A percentile compares a stretch with the other conserved stretches of the same genome.
phyloP scores from a whole-genome alignment of 1,140 invertebrate species.

The Triops cancriformis region DNA sequence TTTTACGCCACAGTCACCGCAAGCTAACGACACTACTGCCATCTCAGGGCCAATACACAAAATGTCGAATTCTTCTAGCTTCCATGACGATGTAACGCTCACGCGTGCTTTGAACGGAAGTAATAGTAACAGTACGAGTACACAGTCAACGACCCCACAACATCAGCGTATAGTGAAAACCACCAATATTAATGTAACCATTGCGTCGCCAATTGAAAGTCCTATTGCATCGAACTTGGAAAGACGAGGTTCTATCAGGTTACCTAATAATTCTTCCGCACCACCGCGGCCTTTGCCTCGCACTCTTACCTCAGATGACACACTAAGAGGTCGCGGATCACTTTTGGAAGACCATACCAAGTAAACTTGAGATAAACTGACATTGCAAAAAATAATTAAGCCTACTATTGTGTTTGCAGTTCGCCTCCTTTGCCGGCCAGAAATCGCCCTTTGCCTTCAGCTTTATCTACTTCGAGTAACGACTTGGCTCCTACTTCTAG shows the following conservation, averaged over 20 bases:
- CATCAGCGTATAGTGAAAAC: conserved; percentile 18
- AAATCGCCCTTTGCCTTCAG: neutral
- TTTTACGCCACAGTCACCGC: conserved; percentile 15
- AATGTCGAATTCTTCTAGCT: neutral
- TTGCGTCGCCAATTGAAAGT: neutral
- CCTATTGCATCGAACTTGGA: conserved; percentile 3
- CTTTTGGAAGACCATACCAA: neutral
- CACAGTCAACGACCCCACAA: neutral
- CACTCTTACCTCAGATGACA: conserved; percentile 16
- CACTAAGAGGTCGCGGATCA: neutral
- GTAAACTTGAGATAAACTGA: neutral
- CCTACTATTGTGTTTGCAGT: neutral
- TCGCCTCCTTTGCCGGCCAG: conserved; percentile 24
- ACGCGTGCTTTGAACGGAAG: neutral
- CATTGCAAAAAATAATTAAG: neutral
- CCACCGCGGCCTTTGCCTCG: conserved; percentile 27
- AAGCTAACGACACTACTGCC: conserved; percentile 12
- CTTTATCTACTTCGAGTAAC: neutral
- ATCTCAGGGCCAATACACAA: conserved; percentile 18
- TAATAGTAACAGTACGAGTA: neutral
- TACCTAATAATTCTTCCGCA: conserved; percentile 1
- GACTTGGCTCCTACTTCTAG: neutral
- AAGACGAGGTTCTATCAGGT: conserved; percentile 25
- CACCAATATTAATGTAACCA: conserved; percentile 29
- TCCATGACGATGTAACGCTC: neutral